Conservation (phyloP, 1,140 invertebrate genomes). For the Drosophila persimilis region DNA sequence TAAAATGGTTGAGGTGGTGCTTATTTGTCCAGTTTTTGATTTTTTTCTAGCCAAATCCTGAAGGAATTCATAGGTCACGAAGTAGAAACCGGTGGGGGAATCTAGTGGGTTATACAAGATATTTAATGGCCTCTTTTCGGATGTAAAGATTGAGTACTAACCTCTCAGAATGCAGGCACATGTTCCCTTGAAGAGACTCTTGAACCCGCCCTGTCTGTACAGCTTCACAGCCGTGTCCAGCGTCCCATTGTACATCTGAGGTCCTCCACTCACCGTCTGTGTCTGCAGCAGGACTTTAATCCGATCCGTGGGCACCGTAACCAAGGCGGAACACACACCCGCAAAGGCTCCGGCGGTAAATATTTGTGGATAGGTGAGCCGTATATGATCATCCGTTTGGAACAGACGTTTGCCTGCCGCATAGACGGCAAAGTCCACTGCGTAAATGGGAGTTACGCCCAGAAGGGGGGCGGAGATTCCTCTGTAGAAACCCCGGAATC, state of each 20-base stretch:
- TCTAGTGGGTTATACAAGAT: slow-evolving; percentile 85
- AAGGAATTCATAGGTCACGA: slow-evolving; percentile 97
- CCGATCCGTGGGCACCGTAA: slow-evolving; percentile 98
- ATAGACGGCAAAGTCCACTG: slow-evolving; percentile 98
- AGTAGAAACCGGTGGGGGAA: slow-evolving; percentile 97
- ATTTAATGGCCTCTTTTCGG: no score
- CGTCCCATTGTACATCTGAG: slow-evolving; percentile 95
- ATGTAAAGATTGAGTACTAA: slow-evolving; percentile 55
- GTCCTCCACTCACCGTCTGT: slow-evolving; percentile 89
- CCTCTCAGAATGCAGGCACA: slow-evolving; percentile 95
- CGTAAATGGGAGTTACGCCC: slow-evolving; percentile 94
- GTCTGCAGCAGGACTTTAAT: slow-evolving; percentile 98
- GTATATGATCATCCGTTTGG: slow-evolving; percentile 87
- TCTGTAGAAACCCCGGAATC: slow-evolving; percentile 92
- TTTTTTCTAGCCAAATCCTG: slow-evolving; percentile 86
- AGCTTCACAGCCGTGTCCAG: slow-evolving; percentile 95
- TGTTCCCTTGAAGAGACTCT: slow-evolving; percentile 97
- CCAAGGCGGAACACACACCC: slow-evolving; percentile 95
- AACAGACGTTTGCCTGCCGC: slow-evolving; percentile 95
- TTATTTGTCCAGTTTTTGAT: slow-evolving; percentile 75
- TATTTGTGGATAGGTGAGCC: slow-evolving; percentile 89
- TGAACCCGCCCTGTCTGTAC: slow-evolving; percentile 96
- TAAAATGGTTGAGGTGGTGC: slow-evolving; percentile 90
- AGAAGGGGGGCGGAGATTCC: slow-evolving; percentile 88
- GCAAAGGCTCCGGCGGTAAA: slow-evolving; percentile 97